Evolutionary conservation across 1,140 invertebrate genomes (phyloP).

Genomic region (Hyles euphorbiae): DNA sequence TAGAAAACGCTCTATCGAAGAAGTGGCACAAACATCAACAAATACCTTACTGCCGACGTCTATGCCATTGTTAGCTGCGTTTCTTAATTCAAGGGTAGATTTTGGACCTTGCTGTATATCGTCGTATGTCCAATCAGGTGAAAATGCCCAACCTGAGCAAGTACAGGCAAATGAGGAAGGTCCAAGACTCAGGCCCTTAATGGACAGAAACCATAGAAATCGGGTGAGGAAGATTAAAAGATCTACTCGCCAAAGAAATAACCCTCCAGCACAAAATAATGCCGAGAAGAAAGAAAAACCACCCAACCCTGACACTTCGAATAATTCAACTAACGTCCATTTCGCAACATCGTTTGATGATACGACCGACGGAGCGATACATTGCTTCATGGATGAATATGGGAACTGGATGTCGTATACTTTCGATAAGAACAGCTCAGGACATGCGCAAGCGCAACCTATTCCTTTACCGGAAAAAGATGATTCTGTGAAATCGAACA

Average conservation of each 20-base stretch:
- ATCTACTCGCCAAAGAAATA: constrained; percentile 66
- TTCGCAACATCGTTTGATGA: constrained; percentile 91
- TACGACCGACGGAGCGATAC: constrained; percentile 90
- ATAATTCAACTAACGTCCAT: constrained; percentile 74
- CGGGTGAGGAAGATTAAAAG: constrained; percentile 71
- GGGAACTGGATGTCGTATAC: constrained; percentile 88
- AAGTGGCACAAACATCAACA: constrained; percentile 79
- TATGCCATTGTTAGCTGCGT: constrained; percentile 78
- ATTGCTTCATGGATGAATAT: constrained; percentile 87
- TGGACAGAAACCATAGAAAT: constrained; percentile 72
- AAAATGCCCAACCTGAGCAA: constrained; percentile 39
- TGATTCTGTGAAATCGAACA: constrained; percentile 58
- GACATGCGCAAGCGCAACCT: constrained; percentile 47
- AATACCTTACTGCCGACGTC: constrained; percentile 78
- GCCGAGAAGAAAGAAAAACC: constrained; percentile 54
- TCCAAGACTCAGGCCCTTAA: constrained; percentile 61
- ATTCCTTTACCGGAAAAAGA: constrained; percentile 61
- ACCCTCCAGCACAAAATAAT: constrained; percentile 44
- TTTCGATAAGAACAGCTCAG: constrained; percentile 83
- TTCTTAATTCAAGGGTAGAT: constrained; percentile 78
- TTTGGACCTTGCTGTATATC: constrained; percentile 65
- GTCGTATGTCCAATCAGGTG: constrained; percentile 12
- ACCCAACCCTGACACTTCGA: constrained; percentile 51
- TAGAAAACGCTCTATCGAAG: constrained; percentile 73
- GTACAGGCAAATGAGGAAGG: constrained; percentile 45